Percentiles rank a stretch among this genome's conserved stretches.
phyloP scores from a whole-genome alignment of 2,797 vertebrate species.

The Oreochromis mossambicus region DNA sequence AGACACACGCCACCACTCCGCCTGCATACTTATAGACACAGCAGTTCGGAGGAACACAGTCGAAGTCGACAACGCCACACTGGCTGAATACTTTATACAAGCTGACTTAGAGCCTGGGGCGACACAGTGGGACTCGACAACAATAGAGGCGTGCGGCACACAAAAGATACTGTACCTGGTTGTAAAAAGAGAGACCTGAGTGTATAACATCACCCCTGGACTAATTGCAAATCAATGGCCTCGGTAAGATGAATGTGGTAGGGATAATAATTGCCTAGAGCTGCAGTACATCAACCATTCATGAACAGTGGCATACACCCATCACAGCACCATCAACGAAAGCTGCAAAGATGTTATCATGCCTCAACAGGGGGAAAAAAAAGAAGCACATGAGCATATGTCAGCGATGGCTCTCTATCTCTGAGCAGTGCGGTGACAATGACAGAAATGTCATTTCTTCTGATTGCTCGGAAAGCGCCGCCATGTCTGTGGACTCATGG shows the following conservation, averaged over 20 bases:
- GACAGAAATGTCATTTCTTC: constrained; percentile 26
- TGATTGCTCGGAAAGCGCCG: constrained; percentile 26
- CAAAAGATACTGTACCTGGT: constrained; percentile 40
- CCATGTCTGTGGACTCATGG: constrained; percentile 37
- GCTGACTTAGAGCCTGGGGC: constrained; percentile 36
- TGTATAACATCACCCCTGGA: constrained; percentile 41
- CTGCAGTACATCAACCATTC: constrained; percentile 42
- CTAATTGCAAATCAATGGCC: constrained; percentile 71
- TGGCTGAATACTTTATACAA: constrained; percentile 52
- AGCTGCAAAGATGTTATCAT: constrained; percentile 42
- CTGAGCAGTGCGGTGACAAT: not conserved
- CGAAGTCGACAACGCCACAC: constrained; percentile 38
- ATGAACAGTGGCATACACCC: constrained; percentile 34
- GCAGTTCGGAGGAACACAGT: constrained; percentile 29
- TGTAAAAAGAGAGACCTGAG: constrained; percentile 38
- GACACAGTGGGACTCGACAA: constrained; percentile 41
- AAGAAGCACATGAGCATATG: not conserved
- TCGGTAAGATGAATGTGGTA: constrained; percentile 47
- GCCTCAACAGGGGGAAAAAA: not conserved
- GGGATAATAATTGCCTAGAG: constrained; percentile 44
- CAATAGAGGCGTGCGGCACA: constrained; percentile 28
- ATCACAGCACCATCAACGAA: constrained; percentile 44
- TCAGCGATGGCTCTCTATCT: constrained; percentile 3
- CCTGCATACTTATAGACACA: constrained; percentile 60
- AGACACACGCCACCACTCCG: constrained; percentile 19